Percentiles rank a stretch among this genome's conserved stretches.
Conservation (phyloP, 1,140 invertebrate genomes). For the Monochamus saltuarius region DNA sequence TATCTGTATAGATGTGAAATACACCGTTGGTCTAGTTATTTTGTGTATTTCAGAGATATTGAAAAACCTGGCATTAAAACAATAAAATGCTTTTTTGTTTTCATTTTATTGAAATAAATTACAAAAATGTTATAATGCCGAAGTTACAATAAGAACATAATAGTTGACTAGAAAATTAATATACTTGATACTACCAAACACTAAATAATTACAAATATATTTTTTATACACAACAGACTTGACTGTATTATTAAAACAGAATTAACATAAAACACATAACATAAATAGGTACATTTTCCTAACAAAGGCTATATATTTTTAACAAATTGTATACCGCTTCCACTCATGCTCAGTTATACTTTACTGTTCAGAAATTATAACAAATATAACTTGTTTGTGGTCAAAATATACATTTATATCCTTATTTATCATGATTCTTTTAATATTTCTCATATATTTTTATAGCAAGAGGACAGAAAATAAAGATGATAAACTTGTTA, state of each 20-base stretch:
- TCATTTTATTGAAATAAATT: slow-evolving; percentile 38
- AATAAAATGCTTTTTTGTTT: slow-evolving; percentile 24
- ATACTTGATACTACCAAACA: slow-evolving; percentile 43
- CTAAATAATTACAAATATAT: slow-evolving; percentile 42
- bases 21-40: slow-evolving; percentile 25
- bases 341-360: no score
- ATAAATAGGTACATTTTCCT: no score
- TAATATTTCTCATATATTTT: no score
- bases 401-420: no score
- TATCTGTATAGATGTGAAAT: slow-evolving; percentile 39
- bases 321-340: no score
- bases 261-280: slow-evolving; percentile 28
- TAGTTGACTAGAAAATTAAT: slow-evolving; percentile 41
- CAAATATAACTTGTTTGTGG: no score
- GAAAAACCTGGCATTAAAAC: slow-evolving; percentile 21
- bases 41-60: slow-evolving; percentile 14
- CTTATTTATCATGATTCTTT: no score
- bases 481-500: no score
- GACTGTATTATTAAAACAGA: slow-evolving; percentile 27
- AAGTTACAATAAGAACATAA: slow-evolving; percentile 38
- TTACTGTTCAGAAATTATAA: no score
- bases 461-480: no score
- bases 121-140: slow-evolving; percentile 40
- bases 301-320: no score
- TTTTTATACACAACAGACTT: slow-evolving; percentile 39